These are phyloP conservation scores for Ethmia dodecea DNA, from an alignment of 2,888 invertebrate genomes.

Conservation along the genomic window DNA sequence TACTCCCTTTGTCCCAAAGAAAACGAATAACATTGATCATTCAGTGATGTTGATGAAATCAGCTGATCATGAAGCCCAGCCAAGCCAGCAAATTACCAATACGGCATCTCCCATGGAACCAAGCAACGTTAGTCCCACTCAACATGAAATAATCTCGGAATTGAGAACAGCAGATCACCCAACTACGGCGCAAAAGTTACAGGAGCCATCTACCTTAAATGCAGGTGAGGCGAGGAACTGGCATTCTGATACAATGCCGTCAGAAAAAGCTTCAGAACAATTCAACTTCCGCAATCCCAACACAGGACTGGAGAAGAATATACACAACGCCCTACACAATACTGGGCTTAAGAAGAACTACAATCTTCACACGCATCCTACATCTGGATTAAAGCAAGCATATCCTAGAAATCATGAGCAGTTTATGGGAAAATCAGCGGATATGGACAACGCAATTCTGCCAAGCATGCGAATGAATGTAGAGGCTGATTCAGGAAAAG, in stretches of 20 bases:
- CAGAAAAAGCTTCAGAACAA: background rate
- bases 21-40: background rate
- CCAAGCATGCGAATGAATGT: conserved; percentile 32
- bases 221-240: too few species aligned
- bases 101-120: background rate
- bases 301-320: background rate
- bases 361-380: background rate
- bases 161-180: conserved; percentile 1
- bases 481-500: conserved; percentile 35
- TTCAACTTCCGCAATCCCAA: background rate
- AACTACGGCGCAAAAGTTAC: background rate
- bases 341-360: background rate
- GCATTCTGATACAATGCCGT: background rate
- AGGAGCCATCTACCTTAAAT: background rate
- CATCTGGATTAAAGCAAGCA: background rate
- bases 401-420: conserved; percentile 7
- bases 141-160: background rate
- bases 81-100: background rate
- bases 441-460: conserved; percentile 33
- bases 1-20: background rate
- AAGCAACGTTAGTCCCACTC: background rate
- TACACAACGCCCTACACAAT: background rate
- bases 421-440: conserved; percentile 31
- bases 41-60: conserved; percentile 1
- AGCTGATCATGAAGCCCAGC: background rate